These are phyloP conservation scores for Odontocerum albicorne DNA, from an alignment of 2,888 invertebrate genomes.

Conservation along the genomic window DNA sequence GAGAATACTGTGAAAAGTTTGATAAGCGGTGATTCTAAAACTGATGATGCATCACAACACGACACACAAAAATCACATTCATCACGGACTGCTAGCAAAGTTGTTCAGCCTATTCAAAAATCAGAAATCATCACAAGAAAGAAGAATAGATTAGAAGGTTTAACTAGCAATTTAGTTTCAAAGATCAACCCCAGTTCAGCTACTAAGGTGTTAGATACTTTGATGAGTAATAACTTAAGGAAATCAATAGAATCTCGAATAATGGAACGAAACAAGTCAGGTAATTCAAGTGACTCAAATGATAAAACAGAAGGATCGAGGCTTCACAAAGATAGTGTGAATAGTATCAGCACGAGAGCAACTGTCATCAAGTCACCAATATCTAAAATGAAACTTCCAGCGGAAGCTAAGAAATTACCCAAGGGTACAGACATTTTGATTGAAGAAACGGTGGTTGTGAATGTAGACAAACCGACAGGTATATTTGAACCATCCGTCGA, in stretches of 20 bases:
- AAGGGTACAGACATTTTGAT: conserved; percentile 43
- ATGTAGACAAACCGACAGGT: conserved; percentile 63
- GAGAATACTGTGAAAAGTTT: conserved; percentile 38
- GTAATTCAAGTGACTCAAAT: conserved; percentile 39
- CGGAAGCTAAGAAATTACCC: conserved; percentile 51
- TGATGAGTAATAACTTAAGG: conserved; percentile 55
- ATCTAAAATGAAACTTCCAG: conserved; percentile 51
- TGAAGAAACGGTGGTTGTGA: conserved; percentile 47
- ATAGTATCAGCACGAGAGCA: conserved; percentile 53
- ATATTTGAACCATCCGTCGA: conserved; percentile 71
- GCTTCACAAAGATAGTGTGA: conserved; percentile 43
- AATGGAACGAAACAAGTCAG: conserved; percentile 51
- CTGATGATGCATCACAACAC: conserved; percentile 38
- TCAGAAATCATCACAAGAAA: conserved; percentile 63
- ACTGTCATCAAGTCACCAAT: conserved; percentile 62
- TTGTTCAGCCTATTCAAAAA: conserved; percentile 54
- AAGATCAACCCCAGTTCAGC: conserved; percentile 61
- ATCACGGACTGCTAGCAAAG: conserved; percentile 31
- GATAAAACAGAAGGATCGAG: conserved; percentile 47
- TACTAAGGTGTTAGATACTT: conserved; percentile 56
- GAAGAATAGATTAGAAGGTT: conserved; percentile 64
- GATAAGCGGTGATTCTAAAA: conserved; percentile 36
- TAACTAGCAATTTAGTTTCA: conserved; percentile 61
- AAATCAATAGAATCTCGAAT: conserved; percentile 56
- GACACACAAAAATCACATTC: conserved; percentile 15